phyloP scores from a whole-genome alignment of 2,113 vertebrate genomes.

The Himantopus leucocephalus region DNA sequence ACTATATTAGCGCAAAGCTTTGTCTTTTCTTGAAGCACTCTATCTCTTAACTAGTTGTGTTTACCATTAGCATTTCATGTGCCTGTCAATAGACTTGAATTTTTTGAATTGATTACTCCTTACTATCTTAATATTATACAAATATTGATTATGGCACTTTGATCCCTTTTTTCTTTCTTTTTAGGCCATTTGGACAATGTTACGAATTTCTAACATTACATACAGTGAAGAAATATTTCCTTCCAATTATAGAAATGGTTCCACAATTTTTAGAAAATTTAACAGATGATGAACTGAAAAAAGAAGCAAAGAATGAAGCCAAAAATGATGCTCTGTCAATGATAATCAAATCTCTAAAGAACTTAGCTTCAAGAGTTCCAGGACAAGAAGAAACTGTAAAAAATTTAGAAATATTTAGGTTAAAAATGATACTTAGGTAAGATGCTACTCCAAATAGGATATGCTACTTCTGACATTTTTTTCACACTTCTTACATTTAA shows the following conservation, averaged over 20 bases:
- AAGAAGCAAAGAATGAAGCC: conserved; percentile 99
- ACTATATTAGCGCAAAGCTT: not conserved
- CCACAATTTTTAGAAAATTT: conserved; percentile 99
- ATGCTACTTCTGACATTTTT: not conserved
- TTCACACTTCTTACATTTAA: conserved; percentile 7
- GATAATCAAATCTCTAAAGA: conserved; percentile 99
- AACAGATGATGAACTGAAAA: conserved; percentile 99
- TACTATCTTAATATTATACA: not conserved
- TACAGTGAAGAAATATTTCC: conserved; percentile 99
- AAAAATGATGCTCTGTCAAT: conserved; percentile 99
- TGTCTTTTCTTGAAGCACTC: not conserved
- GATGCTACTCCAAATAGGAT: conserved; percentile 29
- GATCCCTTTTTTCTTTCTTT: conserved; percentile 23
- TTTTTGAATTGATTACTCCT: not conserved
- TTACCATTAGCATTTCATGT: not conserved
- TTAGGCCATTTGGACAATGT: conserved; percentile 98
- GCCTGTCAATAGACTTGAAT: not conserved
- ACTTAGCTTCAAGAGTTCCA: conserved; percentile 96
- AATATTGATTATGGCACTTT: not conserved
- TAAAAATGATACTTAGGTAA: conserved; percentile 99
- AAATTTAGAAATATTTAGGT: conserved; percentile 99
- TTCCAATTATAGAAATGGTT: conserved; percentile 99
- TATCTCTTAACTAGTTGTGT: not conserved
- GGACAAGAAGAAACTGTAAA: conserved; percentile 99
- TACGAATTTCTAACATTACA: conserved; percentile 98